Percentiles rank a stretch among this genome's conserved stretches.
Conservation (phyloP, 2,113 vertebrate species). For the Phocoena sinus region DNA sequence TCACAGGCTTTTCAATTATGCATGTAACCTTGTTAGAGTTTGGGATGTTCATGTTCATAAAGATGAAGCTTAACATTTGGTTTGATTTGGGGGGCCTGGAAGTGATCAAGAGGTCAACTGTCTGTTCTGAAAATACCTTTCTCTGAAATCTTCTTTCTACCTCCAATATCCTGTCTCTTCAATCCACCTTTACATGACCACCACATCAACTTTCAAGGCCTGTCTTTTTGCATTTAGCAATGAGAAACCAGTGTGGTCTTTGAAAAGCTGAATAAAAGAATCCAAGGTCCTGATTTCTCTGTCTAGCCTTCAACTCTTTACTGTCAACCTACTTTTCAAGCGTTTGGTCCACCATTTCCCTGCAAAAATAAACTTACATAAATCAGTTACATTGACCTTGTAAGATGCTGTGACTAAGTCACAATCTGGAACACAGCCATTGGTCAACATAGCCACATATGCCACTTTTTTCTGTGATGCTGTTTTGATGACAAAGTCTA, state of each 20-base stretch:
- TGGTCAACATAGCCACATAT: background rate
- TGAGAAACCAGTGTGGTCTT: background rate
- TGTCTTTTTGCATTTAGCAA: background rate
- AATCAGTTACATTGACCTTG: background rate
- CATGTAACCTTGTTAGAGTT: constrained; percentile 26
- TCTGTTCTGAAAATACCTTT: background rate
- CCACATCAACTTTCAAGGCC: background rate
- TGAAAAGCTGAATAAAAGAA: background rate
- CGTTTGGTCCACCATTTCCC: background rate
- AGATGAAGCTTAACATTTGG: constrained; percentile 24
- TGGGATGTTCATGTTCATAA: background rate
- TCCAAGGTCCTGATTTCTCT: background rate
- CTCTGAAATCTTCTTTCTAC: background rate
- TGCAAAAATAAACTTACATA: background rate
- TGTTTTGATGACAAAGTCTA: background rate
- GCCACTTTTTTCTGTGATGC: background rate
- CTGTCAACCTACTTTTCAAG: background rate
- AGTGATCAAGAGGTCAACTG: constrained; percentile 17
- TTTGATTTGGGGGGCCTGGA: background rate
- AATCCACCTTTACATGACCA: background rate
- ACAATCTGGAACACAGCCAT: background rate
- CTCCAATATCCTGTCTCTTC: background rate
- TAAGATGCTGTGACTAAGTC: background rate
- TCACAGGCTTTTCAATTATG: constrained; percentile 42
- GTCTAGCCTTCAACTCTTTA: background rate